A percentile compares a stretch with the other conserved stretches of the same genome.
These are phyloP conservation scores for Melipona quadrifasciata DNA, from an alignment of 1,140 invertebrate species.

Conservation along the genomic window DNA sequence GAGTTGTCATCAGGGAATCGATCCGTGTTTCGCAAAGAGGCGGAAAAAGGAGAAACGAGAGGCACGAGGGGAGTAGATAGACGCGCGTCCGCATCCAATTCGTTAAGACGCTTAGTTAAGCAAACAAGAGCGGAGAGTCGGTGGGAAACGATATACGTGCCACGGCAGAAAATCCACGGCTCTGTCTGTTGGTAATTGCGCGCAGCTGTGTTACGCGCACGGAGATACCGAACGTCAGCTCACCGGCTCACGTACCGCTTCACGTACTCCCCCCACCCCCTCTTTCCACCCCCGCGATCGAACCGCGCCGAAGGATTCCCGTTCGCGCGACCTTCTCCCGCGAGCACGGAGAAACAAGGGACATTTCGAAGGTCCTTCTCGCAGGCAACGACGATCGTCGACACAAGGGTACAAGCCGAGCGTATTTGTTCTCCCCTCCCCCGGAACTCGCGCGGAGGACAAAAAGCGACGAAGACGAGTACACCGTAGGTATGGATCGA, in stretches of 20 bases:
- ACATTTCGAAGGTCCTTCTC: no score
- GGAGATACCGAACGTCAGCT: conserved; percentile 52
- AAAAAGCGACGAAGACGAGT: conserved; percentile 19
- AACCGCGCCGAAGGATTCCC: neutral
- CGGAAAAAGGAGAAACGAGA: no score
- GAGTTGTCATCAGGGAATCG: neutral
- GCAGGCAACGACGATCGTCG: no score
- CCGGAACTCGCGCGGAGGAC: no score
- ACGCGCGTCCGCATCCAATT: conserved; percentile 60
- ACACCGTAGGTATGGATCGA: conserved; percentile 55
- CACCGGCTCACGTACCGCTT: conserved; percentile 9
- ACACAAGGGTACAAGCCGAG: no score
- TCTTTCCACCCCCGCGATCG: neutral
- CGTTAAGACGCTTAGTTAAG: conserved; percentile 73
- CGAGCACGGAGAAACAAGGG: neutral
- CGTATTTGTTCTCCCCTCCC: no score
- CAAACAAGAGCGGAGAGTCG: conserved; percentile 66
- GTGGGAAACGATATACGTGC: conserved; percentile 71
- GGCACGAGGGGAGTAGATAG: neutral
- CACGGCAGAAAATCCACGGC: conserved; percentile 67
- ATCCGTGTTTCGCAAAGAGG: neutral
- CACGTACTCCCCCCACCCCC: neutral
- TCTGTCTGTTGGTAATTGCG: conserved; percentile 66
- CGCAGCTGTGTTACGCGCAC: conserved; percentile 60
- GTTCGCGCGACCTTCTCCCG: neutral